Percentiles rank a stretch among this genome's conserved stretches.
phyloP scores from a whole-genome alignment of 2,797 vertebrate genomes.

The Tokudaia muenninki region DNA sequence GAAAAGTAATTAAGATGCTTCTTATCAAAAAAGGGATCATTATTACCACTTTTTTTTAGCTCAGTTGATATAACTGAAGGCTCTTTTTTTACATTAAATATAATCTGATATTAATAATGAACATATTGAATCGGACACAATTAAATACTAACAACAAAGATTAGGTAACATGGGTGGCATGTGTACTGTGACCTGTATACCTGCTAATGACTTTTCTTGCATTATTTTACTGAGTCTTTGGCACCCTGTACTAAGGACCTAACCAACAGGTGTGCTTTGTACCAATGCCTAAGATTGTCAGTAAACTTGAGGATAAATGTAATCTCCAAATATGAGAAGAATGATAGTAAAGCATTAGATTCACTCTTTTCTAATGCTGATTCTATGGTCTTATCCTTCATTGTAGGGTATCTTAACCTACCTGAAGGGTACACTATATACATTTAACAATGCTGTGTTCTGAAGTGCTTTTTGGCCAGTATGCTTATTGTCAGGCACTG shows the following conservation, averaged over 20 bases:
- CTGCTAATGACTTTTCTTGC: not conserved
- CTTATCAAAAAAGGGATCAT: not conserved
- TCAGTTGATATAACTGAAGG: not conserved
- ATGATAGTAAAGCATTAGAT: not conserved
- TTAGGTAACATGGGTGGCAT: not conserved
- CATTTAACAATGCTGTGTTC: not conserved
- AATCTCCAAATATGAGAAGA: not conserved
- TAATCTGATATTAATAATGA: not conserved
- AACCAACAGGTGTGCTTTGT: not conserved
- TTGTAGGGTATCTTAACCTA: not conserved
- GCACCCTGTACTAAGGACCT: not conserved
- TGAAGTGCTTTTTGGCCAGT: not conserved
- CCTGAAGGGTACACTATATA: not conserved
- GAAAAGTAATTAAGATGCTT: not conserved
- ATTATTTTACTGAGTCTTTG: not conserved
- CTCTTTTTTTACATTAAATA: not conserved
- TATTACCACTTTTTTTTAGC: not conserved
- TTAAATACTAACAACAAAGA: constrained; percentile 5
- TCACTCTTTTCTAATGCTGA: not conserved
- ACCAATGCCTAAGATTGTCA: not conserved
- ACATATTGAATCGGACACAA: not conserved
- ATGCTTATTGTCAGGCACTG: not conserved
- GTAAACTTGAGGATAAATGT: not conserved
- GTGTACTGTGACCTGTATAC: not conserved
- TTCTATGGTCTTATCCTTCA: not conserved